Conservation (phyloP, 2,888 invertebrate genomes). For the Actias luna region DNA sequence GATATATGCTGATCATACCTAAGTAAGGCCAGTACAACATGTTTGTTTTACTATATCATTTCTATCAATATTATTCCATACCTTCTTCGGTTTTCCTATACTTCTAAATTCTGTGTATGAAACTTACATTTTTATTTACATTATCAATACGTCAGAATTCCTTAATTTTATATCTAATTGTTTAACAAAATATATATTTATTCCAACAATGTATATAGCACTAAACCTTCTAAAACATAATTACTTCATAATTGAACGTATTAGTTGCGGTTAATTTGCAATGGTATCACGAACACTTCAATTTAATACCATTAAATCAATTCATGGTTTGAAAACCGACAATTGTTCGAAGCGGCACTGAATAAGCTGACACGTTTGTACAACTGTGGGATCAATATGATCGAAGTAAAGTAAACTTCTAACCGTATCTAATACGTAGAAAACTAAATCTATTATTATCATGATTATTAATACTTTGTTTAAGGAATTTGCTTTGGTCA, state of each 20-base stretch:
- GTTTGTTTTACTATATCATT: too few species aligned
- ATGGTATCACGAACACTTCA: constrained; percentile 38
- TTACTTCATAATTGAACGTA: constrained; percentile 33
- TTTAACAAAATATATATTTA: too few species aligned
- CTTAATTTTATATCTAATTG: too few species aligned
- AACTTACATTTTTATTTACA: too few species aligned
- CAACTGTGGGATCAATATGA: background rate
- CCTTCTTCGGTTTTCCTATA: too few species aligned
- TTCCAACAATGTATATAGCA: background rate
- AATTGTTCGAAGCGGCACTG: constrained; percentile 20
- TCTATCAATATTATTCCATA: too few species aligned
- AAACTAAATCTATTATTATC: constrained; percentile 28
- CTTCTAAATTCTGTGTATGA: too few species aligned
- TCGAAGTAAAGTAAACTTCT: background rate
- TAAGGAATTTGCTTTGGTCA: constrained; percentile 64
- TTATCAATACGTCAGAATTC: too few species aligned
- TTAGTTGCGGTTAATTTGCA: constrained; percentile 29
- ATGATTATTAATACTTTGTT: constrained; percentile 47
- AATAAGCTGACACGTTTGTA: background rate
- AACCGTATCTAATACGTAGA: background rate
- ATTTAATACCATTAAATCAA: constrained; percentile 49
- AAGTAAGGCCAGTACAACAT: too few species aligned
- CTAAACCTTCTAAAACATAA: constrained; percentile 20
- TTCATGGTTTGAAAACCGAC: constrained; percentile 54
- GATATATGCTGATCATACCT: too few species aligned